Conservation (phyloP, 2,888 invertebrate genomes). For the Caenorhabditis parvicauda region DNA sequence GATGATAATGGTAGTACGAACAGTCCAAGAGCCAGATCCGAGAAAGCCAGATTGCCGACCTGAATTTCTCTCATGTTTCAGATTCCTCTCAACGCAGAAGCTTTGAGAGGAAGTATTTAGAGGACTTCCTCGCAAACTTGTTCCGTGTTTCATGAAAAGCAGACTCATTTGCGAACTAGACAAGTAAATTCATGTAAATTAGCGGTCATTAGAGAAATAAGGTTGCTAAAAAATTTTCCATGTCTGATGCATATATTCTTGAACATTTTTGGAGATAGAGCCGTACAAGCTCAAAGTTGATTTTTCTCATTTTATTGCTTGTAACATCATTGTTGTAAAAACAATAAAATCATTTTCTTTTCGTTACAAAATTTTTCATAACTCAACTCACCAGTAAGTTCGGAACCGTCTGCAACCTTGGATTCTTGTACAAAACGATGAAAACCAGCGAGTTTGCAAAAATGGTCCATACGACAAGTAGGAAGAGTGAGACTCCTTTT, state of each 20-base stretch:
- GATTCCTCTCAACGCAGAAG: not conserved
- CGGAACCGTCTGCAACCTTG: conserved; percentile 64
- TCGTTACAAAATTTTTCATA: not conserved
- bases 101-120: not conserved
- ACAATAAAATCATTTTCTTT: not conserved
- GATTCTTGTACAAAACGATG: conserved; percentile 62
- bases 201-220: too few relatives aligned
- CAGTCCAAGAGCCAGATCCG: conserved; percentile 65
- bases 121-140: too few relatives aligned
- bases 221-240: too few relatives aligned
- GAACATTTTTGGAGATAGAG: too few relatives aligned
- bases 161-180: not conserved
- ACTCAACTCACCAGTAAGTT: conserved; percentile 63
- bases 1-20: conserved; percentile 66
- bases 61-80: conserved; percentile 18
- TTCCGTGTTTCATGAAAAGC: too few relatives aligned
- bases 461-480: conserved; percentile 61
- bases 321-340: too few relatives aligned
- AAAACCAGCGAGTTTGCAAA: conserved; percentile 61
- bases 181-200: too few relatives aligned
- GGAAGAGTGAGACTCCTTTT: conserved; percentile 55
- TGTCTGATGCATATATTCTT: too few relatives aligned
- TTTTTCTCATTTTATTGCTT: too few relatives aligned
- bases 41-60: conserved; percentile 66
- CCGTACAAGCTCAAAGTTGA: too few relatives aligned